phyloP scores from a whole-genome alignment of 92 coral and sea anemone genomes.

The Metridium senile region DNA sequence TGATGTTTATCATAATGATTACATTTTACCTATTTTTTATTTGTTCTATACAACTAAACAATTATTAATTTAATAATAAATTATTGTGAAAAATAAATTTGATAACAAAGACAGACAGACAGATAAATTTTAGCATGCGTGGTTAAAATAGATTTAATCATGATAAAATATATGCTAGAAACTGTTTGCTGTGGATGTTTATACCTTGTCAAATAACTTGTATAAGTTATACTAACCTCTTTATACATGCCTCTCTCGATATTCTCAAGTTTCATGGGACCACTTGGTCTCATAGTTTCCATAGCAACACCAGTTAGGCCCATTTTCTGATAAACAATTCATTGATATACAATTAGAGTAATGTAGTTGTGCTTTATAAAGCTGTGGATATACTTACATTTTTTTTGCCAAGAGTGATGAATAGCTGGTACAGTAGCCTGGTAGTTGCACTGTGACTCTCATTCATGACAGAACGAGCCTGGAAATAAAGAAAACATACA shows the following conservation, averaged over 20 bases:
- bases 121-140: too few species aligned
- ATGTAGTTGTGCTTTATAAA: background rate
- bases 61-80: too few species aligned
- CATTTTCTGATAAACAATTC: constrained; percentile 51
- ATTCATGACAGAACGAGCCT: constrained; percentile 94
- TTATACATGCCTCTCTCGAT: constrained; percentile 94
- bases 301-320: constrained; percentile 97
- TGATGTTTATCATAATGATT: too few species aligned
- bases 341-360: background rate
- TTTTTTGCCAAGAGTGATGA: constrained; percentile 93
- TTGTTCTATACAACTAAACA: too few species aligned
- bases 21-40: too few species aligned
- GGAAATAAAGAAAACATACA: background rate
- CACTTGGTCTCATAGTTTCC: constrained; percentile 99
- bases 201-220: background rate
- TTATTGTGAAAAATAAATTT: too few species aligned
- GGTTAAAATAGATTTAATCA: too few species aligned
- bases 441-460: constrained; percentile 93
- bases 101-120: too few species aligned
- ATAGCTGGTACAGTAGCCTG: constrained; percentile 90
- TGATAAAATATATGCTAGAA: too few species aligned
- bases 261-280: constrained; percentile 92
- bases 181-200: too few species aligned
- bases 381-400: constrained; percentile 78
- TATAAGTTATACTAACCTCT: constrained; percentile 63